Percentiles rank a stretch among this genome's conserved stretches.
These are phyloP conservation scores for Melanotaenia nigrans DNA, from an alignment of 2,797 vertebrate species.

Conservation along the genomic window DNA sequence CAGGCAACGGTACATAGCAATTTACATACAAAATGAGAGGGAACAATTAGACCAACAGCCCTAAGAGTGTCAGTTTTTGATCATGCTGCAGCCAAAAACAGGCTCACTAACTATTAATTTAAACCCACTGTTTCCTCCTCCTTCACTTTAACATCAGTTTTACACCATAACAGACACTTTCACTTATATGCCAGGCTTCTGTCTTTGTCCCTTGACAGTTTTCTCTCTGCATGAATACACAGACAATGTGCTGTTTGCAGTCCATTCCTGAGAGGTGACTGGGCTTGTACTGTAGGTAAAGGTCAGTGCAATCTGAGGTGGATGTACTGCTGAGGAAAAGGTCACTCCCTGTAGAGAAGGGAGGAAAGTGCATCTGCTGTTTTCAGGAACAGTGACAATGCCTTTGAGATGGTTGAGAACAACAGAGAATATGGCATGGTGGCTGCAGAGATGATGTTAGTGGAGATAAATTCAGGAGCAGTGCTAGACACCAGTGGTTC, in stretches of 20 bases:
- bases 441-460: constrained; percentile 45
- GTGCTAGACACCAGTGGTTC: constrained; percentile 35
- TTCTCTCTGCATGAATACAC: constrained; percentile 52
- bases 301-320: constrained; percentile 77
- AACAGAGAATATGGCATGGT: constrained; percentile 39
- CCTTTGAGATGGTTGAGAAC: constrained; percentile 48
- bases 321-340: constrained; percentile 73
- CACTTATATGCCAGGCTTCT: constrained; percentile 21
- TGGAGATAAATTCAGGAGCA: constrained; percentile 65
- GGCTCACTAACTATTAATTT: constrained; percentile 35
- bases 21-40: neutral
- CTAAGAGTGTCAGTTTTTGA: constrained; percentile 5
- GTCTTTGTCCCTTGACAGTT: constrained; percentile 37
- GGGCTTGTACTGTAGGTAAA: constrained; percentile 67
- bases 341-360: constrained; percentile 54
- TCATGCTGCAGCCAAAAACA: constrained; percentile 28
- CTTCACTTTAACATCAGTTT: constrained; percentile 38
- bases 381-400: constrained; percentile 49
- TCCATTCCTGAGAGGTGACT: constrained; percentile 54
- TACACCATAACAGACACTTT: constrained; percentile 10
- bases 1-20: too few species aligned
- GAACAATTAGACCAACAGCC: neutral
- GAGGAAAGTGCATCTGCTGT: constrained; percentile 57
- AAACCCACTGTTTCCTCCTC: constrained; percentile 17
- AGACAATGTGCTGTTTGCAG: constrained; percentile 50